phyloP scores from a whole-genome alignment of 2,797 vertebrate genomes.

The Halcyon leucocephala region DNA sequence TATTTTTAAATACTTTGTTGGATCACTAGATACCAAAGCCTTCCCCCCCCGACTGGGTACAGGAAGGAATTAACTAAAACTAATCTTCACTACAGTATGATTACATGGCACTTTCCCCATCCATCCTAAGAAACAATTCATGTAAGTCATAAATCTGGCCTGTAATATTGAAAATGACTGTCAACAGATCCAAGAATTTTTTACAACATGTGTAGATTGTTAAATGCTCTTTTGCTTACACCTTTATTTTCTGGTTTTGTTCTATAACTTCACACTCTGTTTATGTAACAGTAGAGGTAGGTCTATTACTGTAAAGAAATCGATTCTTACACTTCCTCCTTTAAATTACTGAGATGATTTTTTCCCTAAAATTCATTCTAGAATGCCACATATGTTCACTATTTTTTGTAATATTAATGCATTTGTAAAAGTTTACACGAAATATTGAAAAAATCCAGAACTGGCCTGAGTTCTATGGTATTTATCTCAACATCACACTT shows the following conservation, averaged over 20 bases:
- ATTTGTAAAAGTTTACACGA: neutral
- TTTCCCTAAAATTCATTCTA: neutral
- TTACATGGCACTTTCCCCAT: neutral
- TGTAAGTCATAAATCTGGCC: neutral
- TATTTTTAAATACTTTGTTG: neutral
- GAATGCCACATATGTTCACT: neutral
- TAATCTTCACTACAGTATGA: neutral
- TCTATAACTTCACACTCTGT: neutral
- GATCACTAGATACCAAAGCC: neutral
- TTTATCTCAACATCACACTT: constrained; percentile 3
- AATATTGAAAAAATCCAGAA: constrained; percentile 36
- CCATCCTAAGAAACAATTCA: neutral
- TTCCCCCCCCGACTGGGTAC: accelerated
- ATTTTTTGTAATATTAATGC: neutral
- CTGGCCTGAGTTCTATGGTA: neutral
- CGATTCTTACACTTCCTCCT: neutral
- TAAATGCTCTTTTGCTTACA: neutral
- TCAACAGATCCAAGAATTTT: neutral
- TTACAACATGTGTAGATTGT: neutral
- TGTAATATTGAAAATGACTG: neutral
- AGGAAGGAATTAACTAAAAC: neutral
- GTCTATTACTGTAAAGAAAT: neutral
- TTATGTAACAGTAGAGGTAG: neutral
- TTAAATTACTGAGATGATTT: neutral
- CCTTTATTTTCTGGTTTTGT: neutral